Conservation (phyloP, 1,140 invertebrate genomes). For the Euglossa dilemma region DNA sequence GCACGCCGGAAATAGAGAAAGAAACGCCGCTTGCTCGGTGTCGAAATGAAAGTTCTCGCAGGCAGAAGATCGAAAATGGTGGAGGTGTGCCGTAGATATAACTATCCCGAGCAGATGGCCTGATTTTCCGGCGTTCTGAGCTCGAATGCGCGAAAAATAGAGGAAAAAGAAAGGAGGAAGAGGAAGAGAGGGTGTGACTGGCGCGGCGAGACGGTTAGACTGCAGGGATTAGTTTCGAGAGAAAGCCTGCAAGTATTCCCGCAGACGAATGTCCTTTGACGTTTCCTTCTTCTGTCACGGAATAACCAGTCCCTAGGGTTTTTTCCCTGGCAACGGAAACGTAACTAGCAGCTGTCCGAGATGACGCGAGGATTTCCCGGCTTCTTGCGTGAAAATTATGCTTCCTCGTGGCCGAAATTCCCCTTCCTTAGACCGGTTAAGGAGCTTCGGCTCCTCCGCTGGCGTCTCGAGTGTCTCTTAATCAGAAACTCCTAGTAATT, state of each 20-base stretch:
- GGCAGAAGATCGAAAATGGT: background rate
- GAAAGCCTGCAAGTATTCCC: background rate
- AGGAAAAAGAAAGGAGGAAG: conserved; percentile 45
- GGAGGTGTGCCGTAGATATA: conserved; percentile 59
- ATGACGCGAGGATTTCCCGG: conserved; percentile 13
- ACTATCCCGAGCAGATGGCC: conserved; percentile 68
- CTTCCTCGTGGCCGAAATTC: background rate
- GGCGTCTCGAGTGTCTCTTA: background rate
- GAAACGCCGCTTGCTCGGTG: background rate
- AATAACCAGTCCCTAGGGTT: conserved; percentile 2
- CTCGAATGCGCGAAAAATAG: conserved; percentile 42
- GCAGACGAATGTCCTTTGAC: conserved; percentile 37
- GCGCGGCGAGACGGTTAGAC: conserved; percentile 12
- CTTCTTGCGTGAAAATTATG: background rate
- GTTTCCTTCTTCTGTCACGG: background rate
- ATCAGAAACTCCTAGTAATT: background rate
- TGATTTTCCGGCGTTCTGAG: conserved; percentile 70
- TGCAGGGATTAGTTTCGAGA: conserved; percentile 18
- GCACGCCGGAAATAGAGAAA: background rate
- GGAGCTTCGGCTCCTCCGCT: background rate
- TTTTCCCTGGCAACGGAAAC: background rate
- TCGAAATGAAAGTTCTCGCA: conserved; percentile 32
- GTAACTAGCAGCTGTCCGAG: background rate
- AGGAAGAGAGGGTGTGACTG: background rate
- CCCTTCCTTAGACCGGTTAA: no score